Conservation (phyloP, 1,140 invertebrate genomes). For the Leptonema lineaticorne region DNA sequence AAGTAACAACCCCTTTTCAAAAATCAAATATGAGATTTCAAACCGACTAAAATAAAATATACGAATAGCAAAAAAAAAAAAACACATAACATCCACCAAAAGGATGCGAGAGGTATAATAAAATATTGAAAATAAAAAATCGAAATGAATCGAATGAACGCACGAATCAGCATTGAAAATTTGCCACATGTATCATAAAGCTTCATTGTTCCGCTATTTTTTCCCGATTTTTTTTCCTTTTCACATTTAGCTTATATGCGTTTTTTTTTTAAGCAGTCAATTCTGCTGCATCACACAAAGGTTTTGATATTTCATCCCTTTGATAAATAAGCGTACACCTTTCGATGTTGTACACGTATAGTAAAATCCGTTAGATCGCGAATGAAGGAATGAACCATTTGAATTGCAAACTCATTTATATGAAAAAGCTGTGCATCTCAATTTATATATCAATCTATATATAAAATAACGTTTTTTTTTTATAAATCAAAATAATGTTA, state of each 20-base stretch:
- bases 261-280: conserved; percentile 16
- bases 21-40: conserved; percentile 34
- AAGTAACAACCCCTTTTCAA: conserved; percentile 39
- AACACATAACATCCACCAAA: too few species aligned
- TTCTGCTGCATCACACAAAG: conserved; percentile 21
- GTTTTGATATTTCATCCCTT: conserved; percentile 41
- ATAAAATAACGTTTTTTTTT: too few species aligned
- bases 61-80: too few species aligned
- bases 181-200: conserved; percentile 43
- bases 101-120: too few species aligned
- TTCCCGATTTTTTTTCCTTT: not conserved
- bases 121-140: too few species aligned
- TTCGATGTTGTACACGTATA: conserved; percentile 28
- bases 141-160: too few species aligned
- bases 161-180: conserved; percentile 40
- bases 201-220: conserved; percentile 23
- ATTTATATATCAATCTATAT: too few species aligned
- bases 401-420: conserved; percentile 38
- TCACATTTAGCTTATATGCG: not conserved
- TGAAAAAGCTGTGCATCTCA: too few species aligned
- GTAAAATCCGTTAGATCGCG: conserved; percentile 38
- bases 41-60: conserved; percentile 30
- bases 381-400: conserved; percentile 30
- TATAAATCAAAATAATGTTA: too few species aligned
- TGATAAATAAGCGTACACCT: conserved; percentile 41